Base-by-base conservation (phyloP, 2,797 vertebrate species). In the Paramormyrops hopkinsi region DNA sequence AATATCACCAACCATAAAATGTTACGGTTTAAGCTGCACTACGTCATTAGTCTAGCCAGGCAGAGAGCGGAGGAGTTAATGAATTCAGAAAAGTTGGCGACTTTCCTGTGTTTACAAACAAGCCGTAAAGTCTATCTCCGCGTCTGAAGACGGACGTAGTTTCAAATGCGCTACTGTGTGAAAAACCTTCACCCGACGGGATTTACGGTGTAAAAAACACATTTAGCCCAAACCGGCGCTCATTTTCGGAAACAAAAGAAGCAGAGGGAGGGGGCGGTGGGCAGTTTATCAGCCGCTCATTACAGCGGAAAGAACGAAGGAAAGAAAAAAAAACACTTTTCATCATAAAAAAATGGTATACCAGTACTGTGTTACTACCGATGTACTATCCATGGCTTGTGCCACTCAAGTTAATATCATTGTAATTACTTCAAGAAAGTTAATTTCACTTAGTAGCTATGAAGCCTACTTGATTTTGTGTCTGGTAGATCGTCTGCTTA, bases 201-300 rank as follows among this genome's bases (percentile, higher is more conserved):
- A 73, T 51, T 25, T 29, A 41, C 17, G 41, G 17, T 41, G 88
- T 73, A 88, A 51, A 79, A 82, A 54, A 82, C 25, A 69, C 65
- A 33, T 33, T 88, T 82, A 82, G 88, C 88, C 29, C 29, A 88
- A 83, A 76, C 73, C 88, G 41, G 46, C 53, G 88, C 88, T 88
- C 73, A 88, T 76, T 88, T 85, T 89, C 56, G 88, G 79, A 85
- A 89, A 89, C 88, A 89, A 89, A 85, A 89, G 88, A 89, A 89
- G 79, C 56, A 54, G 56, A 85, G 88, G 88, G 82, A 82, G 79
- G 88, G 73, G 82, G 88, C 53, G n/a, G 76, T 44, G 79, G 51
- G 73, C 41, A 82, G 76, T 22, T 19, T 79, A 92, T 92, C 91
- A 93, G 76, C 86, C 88, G 53, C 89, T 91, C 87, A 91, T 92